Conservation (phyloP, 2,888 invertebrate species). For the Reticulitermes lucifugus region DNA sequence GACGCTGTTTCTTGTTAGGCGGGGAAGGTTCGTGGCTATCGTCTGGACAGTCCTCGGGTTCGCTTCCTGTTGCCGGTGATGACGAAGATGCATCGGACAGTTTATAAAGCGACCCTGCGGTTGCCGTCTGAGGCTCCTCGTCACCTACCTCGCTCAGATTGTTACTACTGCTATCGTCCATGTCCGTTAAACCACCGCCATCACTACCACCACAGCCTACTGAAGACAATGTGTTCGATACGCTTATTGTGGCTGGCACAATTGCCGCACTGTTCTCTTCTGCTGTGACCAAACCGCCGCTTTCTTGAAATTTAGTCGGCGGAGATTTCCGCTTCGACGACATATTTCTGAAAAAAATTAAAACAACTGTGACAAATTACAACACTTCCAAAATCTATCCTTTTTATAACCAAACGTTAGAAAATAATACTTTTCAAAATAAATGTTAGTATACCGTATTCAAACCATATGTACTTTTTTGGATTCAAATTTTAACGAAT, state of each 20-base stretch:
- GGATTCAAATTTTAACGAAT: no score
- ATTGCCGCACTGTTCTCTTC: slow-evolving; percentile 63
- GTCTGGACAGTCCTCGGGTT: slow-evolving; percentile 59
- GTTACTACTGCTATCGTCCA: slow-evolving; percentile 54
- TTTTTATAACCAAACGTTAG: no score
- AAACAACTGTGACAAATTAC: neutral
- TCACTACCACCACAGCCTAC: slow-evolving; percentile 49
- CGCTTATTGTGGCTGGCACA: neutral
- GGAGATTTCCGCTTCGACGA: slow-evolving; percentile 97
- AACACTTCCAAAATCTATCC: no score
- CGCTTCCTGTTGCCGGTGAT: slow-evolving; percentile 63
- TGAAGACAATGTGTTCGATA: slow-evolving; percentile 20
- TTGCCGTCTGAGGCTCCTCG: slow-evolving; percentile 50
- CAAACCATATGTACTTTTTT: no score
- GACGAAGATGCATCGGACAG: slow-evolving; percentile 60
- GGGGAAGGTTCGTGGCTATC: slow-evolving; percentile 61
- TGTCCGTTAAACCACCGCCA: slow-evolving; percentile 51
- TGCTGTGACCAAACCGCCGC: slow-evolving; percentile 65
- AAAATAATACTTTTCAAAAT: no score
- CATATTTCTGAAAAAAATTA: slow-evolving; percentile 81
- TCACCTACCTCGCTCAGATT: slow-evolving; percentile 52
- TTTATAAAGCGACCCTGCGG: slow-evolving; percentile 41
- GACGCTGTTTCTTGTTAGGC: slow-evolving; percentile 63
- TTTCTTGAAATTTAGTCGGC: slow-evolving; percentile 91
- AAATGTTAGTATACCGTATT: no score